Base-by-base conservation (phyloP, 2,797 vertebrate genomes). In the Gambusia yucatana region DNA sequence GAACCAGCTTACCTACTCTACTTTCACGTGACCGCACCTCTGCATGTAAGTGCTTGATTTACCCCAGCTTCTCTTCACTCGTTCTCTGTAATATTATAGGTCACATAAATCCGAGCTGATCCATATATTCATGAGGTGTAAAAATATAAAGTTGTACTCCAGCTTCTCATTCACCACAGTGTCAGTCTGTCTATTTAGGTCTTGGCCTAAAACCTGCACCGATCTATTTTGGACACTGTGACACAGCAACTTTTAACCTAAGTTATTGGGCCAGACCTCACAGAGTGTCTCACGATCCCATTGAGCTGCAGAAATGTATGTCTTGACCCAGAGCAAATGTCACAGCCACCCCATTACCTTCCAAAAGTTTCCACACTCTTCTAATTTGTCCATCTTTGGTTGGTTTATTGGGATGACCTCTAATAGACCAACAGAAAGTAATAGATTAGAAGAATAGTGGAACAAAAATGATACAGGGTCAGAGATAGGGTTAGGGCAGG, bases 161-260 rank as follows among this genome's bases (percentile, higher is more conserved):
- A 43, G 63, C 36, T 65, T 65, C 63, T 65, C 63, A 65, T 65
- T 65, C 33, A 65, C 36, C 39, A 67, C 33, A 41, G 9, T 1
- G 0, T 67, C 44, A 25, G 3, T 17, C 28, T 50, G 13, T 76
- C 44, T 80, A 41, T 48, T 63, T 79, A n/a, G 39, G 1, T 50
- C 43, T 67, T 30, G 1, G 55, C 48, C 55, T 25, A 39, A 71
- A 48, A 2, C 13, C n/a, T 52, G 55, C 46, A 8, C 67, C 11
- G 65, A 22, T 80, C 44, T 87, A 65, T 77, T 69, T n/a, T 6
- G 22, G 65, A 43, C 11, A 10, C 39, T 69, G 65, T 67, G 39
- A 80, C 11, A n/a, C 30, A 33, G 50, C 14, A 52, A 73, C 72
- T 50, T 16, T 69, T 39, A 11, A 73, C 25, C 28, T 72, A 0